Evolutionary conservation across 2,888 invertebrate species (phyloP).

Genomic region (Stenurella melanura): DNA sequence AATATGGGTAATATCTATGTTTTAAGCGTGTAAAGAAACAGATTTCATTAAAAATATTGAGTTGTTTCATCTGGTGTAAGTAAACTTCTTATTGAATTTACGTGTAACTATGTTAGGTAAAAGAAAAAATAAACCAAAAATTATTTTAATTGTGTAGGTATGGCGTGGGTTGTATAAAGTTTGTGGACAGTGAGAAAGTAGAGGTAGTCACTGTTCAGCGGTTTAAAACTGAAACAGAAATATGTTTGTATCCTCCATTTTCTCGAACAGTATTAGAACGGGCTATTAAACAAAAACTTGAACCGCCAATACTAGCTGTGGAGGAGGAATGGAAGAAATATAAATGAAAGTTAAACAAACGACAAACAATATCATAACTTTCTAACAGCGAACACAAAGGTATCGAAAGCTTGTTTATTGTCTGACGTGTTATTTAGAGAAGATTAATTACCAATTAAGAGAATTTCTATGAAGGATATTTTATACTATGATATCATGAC

Average conservation of each 20-base stretch:
- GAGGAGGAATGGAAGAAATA: conserved; percentile 6
- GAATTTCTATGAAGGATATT: conserved; percentile 8
- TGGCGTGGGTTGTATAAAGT: not conserved
- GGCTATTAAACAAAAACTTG: conserved; percentile 23
- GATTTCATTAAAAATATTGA: no score
- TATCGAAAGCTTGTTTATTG: conserved; percentile 11
- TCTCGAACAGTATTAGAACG: conserved; percentile 10
- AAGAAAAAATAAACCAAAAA: no score
- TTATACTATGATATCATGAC: not conserved
- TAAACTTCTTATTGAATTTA: no score
- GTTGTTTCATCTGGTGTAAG: no score
- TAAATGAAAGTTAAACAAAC: not conserved
- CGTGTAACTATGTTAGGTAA: no score
- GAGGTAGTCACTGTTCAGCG: conserved; percentile 15
- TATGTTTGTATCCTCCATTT: conserved; percentile 23
- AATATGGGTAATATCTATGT: no score
- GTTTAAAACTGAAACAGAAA: conserved; percentile 8
- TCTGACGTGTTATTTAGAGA: conserved; percentile 10
- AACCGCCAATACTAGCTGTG: not conserved
- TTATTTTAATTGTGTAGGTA: not conserved
- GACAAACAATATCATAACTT: conserved; percentile 5
- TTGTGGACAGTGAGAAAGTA: conserved; percentile 16
- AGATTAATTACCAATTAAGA: conserved; percentile 7
- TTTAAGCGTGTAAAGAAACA: no score
- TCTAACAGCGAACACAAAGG: conserved; percentile 2